Percentiles rank a stretch among this genome's conserved stretches.
phyloP scores from a whole-genome alignment of 2,888 invertebrate genomes.

The Gandaritis pyraliata region DNA sequence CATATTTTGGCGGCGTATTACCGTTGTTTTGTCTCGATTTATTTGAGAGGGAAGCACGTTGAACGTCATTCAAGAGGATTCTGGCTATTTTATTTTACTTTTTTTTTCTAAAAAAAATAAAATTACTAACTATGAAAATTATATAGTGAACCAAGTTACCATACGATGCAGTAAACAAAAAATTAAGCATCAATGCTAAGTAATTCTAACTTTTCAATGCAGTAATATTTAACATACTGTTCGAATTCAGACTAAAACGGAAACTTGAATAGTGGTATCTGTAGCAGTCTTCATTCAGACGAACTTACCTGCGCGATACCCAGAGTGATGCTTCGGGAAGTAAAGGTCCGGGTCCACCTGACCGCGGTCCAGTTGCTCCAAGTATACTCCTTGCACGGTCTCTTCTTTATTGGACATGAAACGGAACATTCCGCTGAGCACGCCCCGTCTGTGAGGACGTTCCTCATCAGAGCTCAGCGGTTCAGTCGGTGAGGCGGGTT shows the following conservation, averaged over 20 bases:
- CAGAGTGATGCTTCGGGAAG: constrained; percentile 90
- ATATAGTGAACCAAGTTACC: constrained; percentile 26
- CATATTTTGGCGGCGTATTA: neutral
- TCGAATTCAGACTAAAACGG: neutral
- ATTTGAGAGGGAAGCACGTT: neutral
- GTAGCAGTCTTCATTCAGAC: no score
- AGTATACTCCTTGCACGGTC: constrained; percentile 90
- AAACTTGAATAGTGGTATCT: neutral
- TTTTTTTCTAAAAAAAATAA: no score
- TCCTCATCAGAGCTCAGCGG: constrained; percentile 82
- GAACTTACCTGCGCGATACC: constrained; percentile 73
- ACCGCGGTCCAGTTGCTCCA: constrained; percentile 95
- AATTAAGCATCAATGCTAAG: no score
- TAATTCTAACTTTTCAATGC: no score
- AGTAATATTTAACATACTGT: neutral
- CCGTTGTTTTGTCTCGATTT: neutral
- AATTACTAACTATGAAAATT: constrained; percentile 28
- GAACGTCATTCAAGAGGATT: neutral
- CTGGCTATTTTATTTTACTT: no score
- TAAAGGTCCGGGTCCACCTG: constrained; percentile 96
- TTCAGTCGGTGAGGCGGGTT: constrained; percentile 68
- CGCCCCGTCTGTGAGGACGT: constrained; percentile 83
- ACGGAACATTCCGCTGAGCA: constrained; percentile 95
- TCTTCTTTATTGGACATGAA: constrained; percentile 88
- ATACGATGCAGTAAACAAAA: neutral